Evolutionary conservation across 2,797 vertebrate species (phyloP), one percentile per base, ranked within the genome.

Genomic region (Parauchenoglanis punctatus): DNA sequence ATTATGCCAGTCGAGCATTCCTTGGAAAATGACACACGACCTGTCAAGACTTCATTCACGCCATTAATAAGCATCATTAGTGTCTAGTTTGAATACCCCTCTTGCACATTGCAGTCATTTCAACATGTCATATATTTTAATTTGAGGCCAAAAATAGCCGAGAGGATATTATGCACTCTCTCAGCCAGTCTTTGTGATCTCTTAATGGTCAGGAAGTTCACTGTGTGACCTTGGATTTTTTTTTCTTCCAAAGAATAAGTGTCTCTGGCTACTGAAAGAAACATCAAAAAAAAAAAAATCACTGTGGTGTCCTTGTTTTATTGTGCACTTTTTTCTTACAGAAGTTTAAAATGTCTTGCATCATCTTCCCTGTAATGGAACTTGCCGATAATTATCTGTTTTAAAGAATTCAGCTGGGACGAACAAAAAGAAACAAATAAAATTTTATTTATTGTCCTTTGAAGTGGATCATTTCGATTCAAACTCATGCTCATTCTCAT

Each of bases 121-220:
- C 97, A 97, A 99, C 97, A 98, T 99, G 98, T 98, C 97, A 98
- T 99, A 98, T 97, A 99, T 99, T 99, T 98, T 99, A 99, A 99
- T 99, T 98, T 98, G 98, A 97, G 97, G 94, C 97, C 97, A 98
- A 98, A 99, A 98, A 99, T 98, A 98, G 98, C 97, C 97, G 96
- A 97, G 97, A 97, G 97, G 97, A 96, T 96, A 96, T 96, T 96
- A 96, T 96, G 95, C 96, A 96, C 96, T 96, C 95, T 95, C 92
- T 88, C 94, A 93, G 93, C 93, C 93, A 94, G 95, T 96, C 96
- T 96, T 96, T 95, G 95, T 96, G 96, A 95, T 96, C 95, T 95
- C 95, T 94, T 96, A 96, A 96, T 95, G 95, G 95, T 94, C 92
- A 95, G 93, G 94, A 95, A 96, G 95, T 96, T 96, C 95, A 95